Percentiles rank a stretch among this genome's conserved stretches.
Conservation (phyloP, 2,888 invertebrate species). For the Archips crataeganus region DNA sequence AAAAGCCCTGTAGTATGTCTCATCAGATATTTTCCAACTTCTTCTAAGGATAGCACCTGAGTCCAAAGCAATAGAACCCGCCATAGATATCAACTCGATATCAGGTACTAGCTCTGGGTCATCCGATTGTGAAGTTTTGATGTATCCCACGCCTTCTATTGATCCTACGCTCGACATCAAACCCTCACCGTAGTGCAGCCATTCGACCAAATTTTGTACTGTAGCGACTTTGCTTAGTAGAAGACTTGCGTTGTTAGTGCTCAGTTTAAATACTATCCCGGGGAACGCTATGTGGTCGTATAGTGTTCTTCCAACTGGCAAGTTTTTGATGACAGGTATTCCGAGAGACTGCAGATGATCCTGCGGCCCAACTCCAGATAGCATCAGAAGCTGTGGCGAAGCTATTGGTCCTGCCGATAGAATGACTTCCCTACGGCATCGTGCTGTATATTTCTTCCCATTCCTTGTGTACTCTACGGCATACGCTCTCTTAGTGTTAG, state of each 20-base stretch:
- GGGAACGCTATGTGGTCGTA: constrained; percentile 87
- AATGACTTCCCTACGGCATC: constrained; percentile 93
- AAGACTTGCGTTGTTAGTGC: constrained; percentile 75
- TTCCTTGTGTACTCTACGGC: constrained; percentile 89
- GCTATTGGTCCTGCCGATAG: constrained; percentile 94
- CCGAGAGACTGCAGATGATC: constrained; percentile 84
- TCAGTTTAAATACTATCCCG: constrained; percentile 79
- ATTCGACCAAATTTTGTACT: constrained; percentile 72
- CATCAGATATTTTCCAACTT: constrained; percentile 85
- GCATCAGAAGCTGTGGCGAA: constrained; percentile 96
- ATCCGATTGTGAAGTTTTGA: constrained; percentile 85
- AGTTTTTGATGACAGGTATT: constrained; percentile 87
- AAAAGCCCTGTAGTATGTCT: constrained; percentile 85
- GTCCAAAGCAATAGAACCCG: constrained; percentile 88
- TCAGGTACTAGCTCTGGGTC: constrained; percentile 87
- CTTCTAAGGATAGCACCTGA: constrained; percentile 80
- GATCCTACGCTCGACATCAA: constrained; percentile 87
- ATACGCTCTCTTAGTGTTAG: constrained; percentile 86
- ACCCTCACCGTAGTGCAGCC: constrained; percentile 83
- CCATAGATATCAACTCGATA: constrained; percentile 88
- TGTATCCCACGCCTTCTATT: constrained; percentile 88
- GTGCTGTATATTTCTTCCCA: constrained; percentile 77
- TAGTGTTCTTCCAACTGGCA: constrained; percentile 88
- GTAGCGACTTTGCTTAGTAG: constrained; percentile 75
- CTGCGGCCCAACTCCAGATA: constrained; percentile 90